These are phyloP conservation scores for Acleris cristana DNA, from an alignment of 2,888 invertebrate genomes.

Conservation along the genomic window DNA sequence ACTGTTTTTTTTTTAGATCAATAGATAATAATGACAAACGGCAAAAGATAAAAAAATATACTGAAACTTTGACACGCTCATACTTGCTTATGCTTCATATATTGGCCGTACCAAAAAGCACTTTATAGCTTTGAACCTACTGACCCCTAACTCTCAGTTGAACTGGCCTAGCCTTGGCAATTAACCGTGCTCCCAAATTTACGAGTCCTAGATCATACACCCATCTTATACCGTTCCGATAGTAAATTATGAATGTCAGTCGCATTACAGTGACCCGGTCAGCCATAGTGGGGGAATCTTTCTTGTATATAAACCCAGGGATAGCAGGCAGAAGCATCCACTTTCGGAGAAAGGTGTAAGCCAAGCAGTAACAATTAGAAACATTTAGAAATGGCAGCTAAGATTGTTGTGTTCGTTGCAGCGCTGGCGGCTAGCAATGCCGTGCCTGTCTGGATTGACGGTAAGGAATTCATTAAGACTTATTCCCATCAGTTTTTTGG, in stretches of 20 bases:
- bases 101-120: not conserved
- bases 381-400: conserved; percentile 61
- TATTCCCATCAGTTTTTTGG: too few species aligned
- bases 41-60: too few species aligned
- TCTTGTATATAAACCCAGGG: conserved; percentile 73
- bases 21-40: too few species aligned
- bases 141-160: conserved; percentile 23
- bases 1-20: too few species aligned
- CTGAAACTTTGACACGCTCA: too few species aligned
- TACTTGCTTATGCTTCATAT: too few species aligned
- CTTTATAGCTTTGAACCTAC: not conserved
- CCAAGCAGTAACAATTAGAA: conserved; percentile 48
- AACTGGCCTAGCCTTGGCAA: conserved; percentile 22
- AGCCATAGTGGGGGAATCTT: conserved; percentile 65
- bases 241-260: conserved; percentile 72
- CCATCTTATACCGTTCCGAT: conserved; percentile 69
- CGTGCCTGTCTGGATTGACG: conserved; percentile 60
- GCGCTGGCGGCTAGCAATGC: conserved; percentile 59
- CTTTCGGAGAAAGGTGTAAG: conserved; percentile 61
- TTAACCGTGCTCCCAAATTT: conserved; percentile 49
- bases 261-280: conserved; percentile 67
- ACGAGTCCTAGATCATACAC: conserved; percentile 58
- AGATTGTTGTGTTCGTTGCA: conserved; percentile 59
- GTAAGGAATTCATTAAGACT: conserved; percentile 47
- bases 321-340: conserved; percentile 69